A percentile compares a stretch with the other conserved stretches of the same genome.
Evolutionary conservation across 2,113 vertebrate species (phyloP).

Genomic region (Sminthopsis crassicaudata): DNA sequence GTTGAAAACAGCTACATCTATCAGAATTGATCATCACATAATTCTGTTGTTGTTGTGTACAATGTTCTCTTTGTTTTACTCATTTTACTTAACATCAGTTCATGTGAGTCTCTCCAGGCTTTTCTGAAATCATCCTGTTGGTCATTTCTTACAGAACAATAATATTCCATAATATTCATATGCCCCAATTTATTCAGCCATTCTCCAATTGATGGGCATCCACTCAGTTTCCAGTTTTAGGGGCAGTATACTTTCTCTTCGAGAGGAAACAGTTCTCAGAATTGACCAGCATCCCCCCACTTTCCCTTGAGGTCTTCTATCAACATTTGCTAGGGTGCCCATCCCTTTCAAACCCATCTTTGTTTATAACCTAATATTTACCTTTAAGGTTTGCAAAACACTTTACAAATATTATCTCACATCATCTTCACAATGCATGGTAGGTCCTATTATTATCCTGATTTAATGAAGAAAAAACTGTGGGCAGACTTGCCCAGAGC

Average conservation of each 20-base stretch:
- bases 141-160: too few species aligned
- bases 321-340: not conserved
- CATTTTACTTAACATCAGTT: too few species aligned
- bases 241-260: not conserved
- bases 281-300: not conserved
- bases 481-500: not conserved
- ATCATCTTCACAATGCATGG: not conserved
- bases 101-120: too few species aligned
- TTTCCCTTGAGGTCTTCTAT: not conserved
- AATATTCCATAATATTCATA: too few species aligned
- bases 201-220: too few species aligned
- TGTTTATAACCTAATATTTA: not conserved
- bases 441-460: not conserved
- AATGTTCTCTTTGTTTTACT: too few species aligned
- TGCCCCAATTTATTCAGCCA: too few species aligned
- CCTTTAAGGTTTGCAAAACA: not conserved
- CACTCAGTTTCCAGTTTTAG: too few species aligned
- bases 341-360: not conserved
- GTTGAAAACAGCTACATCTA: too few species aligned
- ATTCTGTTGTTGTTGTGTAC: too few species aligned
- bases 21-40: too few species aligned
- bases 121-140: too few species aligned
- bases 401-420: not conserved
- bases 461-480: not conserved
- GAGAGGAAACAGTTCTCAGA: not conserved